Evolutionary conservation across 2,797 vertebrate genomes (phyloP), one percentile per base, ranked within the genome.

Genomic region (Coregonus ussuriensis): DNA sequence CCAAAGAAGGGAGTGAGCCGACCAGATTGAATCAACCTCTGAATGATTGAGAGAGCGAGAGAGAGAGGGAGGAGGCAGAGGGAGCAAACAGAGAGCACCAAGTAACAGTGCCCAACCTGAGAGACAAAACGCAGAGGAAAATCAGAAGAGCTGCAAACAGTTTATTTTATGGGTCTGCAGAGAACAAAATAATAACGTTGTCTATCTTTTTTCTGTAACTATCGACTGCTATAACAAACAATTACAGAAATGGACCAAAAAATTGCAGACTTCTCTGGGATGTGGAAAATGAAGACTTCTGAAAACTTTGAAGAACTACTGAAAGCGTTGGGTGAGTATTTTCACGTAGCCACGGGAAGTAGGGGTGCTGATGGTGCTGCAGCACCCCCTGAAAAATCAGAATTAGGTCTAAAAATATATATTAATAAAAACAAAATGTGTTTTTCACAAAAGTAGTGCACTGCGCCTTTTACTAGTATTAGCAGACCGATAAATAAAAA

Each of bases 231-330:
- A 31, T 1, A 33, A 29, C 31, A 16, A 31, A 66, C 41, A 53
- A 25, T 18, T 52, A 47, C 9, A 47, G 72, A 84, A 69, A 91
- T 90, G 91, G 91, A 93, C 74, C 76, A 75, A 11, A 91, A 87
- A 85, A 90, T 94, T 82, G 82, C 95, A 33, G 94, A 97, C 88
- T 98, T 98, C 87, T 95, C 96, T 13, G 97, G 97, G 56, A 95
- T 93, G 82, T 98, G 97, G 97, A 97, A 92, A 85, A 98, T 98
- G 93, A 95, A 94, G 84, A 94, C 94, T 15, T 98, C 96, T 0
- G 96, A 97, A 86, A 95, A 96, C 84, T 98, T 98, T 52, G 97
- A 98, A 88, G 97, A 98, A 72, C 94, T 98, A 59, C 88, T 98
- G 74, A 98, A 94, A 90, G 94, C 89, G 0, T 84, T 97, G 71